phyloP scores from a whole-genome alignment of 2,888 invertebrate genomes.

The Linhomoeus sp. region DNA sequence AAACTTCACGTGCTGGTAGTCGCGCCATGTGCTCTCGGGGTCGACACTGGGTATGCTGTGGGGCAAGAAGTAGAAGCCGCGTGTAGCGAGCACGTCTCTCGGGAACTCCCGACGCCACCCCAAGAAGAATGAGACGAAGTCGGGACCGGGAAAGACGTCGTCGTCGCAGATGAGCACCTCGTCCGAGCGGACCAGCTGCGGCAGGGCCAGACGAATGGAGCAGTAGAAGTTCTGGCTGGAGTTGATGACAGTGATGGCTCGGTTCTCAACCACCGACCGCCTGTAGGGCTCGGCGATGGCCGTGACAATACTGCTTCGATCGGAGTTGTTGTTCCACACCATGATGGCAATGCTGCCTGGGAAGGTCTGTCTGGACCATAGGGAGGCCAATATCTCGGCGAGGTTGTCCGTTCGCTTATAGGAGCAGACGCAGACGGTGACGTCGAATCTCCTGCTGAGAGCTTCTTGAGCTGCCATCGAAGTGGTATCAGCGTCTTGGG shows the following conservation, averaged over 20 bases:
- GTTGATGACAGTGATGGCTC: neutral
- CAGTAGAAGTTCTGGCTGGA: neutral
- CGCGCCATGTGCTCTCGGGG: neutral
- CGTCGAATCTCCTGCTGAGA: neutral
- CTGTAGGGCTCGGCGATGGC: neutral
- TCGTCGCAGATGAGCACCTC: neutral
- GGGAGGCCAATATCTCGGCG: neutral
- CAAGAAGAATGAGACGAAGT: neutral
- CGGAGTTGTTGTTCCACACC: neutral
- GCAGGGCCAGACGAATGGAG: neutral
- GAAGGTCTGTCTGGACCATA: neutral
- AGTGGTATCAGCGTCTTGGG: too few species aligned
- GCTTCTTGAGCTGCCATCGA: too few species aligned
- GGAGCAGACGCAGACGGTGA: neutral
- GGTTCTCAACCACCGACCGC: neutral
- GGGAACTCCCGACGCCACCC: neutral
- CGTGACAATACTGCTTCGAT: neutral
- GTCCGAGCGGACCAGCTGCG: neutral
- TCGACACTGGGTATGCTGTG: neutral
- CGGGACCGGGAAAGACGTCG: neutral
- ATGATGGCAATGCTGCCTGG: neutral
- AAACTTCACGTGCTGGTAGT: neutral
- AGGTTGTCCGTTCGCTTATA: neutral
- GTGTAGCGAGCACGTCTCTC: neutral
- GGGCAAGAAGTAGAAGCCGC: neutral